phyloP scores from a whole-genome alignment of 2,797 vertebrate species.

The Epinephelus malabaricus region DNA sequence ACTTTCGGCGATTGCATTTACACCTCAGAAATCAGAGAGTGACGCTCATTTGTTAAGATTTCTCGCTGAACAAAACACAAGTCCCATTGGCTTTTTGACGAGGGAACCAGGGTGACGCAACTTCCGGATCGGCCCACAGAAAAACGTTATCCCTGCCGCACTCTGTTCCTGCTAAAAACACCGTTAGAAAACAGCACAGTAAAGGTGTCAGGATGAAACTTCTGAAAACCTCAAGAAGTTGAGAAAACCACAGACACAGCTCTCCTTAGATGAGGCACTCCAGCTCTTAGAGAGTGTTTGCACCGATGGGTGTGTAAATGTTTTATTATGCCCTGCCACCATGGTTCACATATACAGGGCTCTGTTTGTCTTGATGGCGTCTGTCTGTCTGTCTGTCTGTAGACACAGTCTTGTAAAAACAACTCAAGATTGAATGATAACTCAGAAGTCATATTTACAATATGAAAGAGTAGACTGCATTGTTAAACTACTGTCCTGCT shows the following conservation, averaged over 20 bases:
- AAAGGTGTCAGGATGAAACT: slow-evolving; percentile 4
- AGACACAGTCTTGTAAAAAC: slow-evolving; percentile 18
- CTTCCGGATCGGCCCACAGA: no score
- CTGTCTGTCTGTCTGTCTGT: slow-evolving; percentile 41
- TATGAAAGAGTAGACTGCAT: background rate
- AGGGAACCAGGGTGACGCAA: no score
- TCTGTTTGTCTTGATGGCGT: slow-evolving; percentile 46
- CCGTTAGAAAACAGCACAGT: background rate
- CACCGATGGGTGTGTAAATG: slow-evolving; percentile 54
- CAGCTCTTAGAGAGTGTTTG: slow-evolving; percentile 36
- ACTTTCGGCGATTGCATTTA: no score
- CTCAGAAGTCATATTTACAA: background rate
- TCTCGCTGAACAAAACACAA: no score
- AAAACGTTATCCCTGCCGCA: no score
- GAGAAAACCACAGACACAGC: slow-evolving; percentile 10
- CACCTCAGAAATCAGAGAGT: no score
- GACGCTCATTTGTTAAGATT: no score
- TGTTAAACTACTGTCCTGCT: background rate
- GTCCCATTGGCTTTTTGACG: no score
- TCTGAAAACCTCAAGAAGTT: background rate
- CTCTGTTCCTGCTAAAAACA: background rate
- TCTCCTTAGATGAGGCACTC: slow-evolving; percentile 16
- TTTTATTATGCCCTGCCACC: slow-evolving; percentile 43
- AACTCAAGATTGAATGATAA: slow-evolving; percentile 21
- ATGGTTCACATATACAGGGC: background rate